phyloP scores from a whole-genome alignment of 2,888 invertebrate genomes.

The Drosophila histrio region DNA sequence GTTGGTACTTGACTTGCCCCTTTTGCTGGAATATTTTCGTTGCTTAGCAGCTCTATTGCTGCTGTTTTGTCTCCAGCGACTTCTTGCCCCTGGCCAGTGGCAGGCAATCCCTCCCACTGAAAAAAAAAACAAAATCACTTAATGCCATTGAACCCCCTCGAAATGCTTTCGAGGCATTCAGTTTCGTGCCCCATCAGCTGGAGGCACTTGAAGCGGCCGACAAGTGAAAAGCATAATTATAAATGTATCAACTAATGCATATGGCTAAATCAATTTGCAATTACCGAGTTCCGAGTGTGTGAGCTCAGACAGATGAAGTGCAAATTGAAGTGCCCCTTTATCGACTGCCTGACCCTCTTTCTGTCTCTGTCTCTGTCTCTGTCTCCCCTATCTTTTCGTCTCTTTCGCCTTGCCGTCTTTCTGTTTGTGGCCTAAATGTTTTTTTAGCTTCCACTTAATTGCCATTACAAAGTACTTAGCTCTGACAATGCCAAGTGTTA shows the following conservation, averaged over 20 bases:
- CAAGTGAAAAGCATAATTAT: slow-evolving; percentile 66
- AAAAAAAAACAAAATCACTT: slow-evolving; percentile 38
- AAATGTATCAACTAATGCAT: slow-evolving; percentile 74
- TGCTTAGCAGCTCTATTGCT: slow-evolving; percentile 42
- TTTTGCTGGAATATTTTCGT: slow-evolving; percentile 36
- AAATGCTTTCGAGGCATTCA: not conserved
- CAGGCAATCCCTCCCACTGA: not conserved
- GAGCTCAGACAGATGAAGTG: slow-evolving; percentile 64
- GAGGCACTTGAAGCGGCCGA: slow-evolving; percentile 47
- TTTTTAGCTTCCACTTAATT: slow-evolving; percentile 64
- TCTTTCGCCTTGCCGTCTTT: not conserved
- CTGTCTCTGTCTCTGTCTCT: not conserved
- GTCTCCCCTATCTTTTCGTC: not conserved
- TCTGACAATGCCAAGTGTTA: slow-evolving; percentile 53
- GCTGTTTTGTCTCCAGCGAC: slow-evolving; percentile 31
- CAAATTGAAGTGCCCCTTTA: slow-evolving; percentile 64
- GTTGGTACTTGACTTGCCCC: not conserved
- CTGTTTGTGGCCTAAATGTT: slow-evolving; percentile 39
- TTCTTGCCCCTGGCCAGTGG: not conserved
- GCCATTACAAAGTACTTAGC: slow-evolving; percentile 59
- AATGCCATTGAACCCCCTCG: slow-evolving; percentile 26
- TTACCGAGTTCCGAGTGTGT: slow-evolving; percentile 33
- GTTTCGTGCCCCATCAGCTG: not conserved
- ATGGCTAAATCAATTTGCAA: slow-evolving; percentile 75
- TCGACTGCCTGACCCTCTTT: slow-evolving; percentile 7